Percentiles rank a stretch among this genome's conserved stretches.
Evolutionary conservation across 2,113 vertebrate species (phyloP).

Genomic region (Chaenogobius annularis): DNA sequence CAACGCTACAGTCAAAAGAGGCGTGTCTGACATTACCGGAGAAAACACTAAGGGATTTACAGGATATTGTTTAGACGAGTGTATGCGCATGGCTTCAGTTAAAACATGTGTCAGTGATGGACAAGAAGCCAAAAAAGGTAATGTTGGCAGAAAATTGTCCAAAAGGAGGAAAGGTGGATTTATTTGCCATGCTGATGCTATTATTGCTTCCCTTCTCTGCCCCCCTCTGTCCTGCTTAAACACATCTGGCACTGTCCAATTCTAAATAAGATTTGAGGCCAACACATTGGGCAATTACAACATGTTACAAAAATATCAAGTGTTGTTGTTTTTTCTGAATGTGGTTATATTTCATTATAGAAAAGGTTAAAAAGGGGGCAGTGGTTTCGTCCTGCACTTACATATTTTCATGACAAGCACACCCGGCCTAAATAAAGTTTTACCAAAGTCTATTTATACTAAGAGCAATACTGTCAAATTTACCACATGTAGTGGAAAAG

Average conservation of each 20-base stretch:
- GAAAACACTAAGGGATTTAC: conserved; percentile 52
- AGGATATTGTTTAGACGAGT: conserved; percentile 54
- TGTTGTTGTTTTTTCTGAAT: conserved; percentile 46
- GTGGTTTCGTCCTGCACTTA: conserved; percentile 43
- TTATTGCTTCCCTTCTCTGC: conserved; percentile 33
- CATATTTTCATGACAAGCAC: conserved; percentile 61
- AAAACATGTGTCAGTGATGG: conserved; percentile 30
- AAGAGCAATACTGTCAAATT: conserved; percentile 30
- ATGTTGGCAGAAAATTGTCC: conserved; percentile 14
- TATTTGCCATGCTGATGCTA: conserved; percentile 10
- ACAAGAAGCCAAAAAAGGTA: conserved; percentile 33
- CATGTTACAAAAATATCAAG: conserved; percentile 64
- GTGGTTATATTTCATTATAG: conserved; percentile 62
- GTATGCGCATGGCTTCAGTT: conserved; percentile 11
- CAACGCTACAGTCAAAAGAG: conserved; percentile 45
- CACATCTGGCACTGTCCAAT: conserved; percentile 58
- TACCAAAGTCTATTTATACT: conserved; percentile 45
- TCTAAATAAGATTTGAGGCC: conserved; percentile 59
- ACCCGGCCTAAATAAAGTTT: conserved; percentile 55
- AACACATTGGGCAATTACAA: conserved; percentile 62
- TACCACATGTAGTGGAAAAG: conserved; percentile 23
- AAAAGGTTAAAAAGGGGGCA: conserved; percentile 62
- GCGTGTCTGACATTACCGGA: conserved; percentile 27
- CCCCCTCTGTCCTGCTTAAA: conserved; percentile 49
- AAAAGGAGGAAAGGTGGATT: conserved; percentile 9